Percentiles rank a stretch among this genome's conserved stretches.
Evolutionary conservation across 1,140 invertebrate genomes (phyloP).

Genomic region (Calosoma granatense): DNA sequence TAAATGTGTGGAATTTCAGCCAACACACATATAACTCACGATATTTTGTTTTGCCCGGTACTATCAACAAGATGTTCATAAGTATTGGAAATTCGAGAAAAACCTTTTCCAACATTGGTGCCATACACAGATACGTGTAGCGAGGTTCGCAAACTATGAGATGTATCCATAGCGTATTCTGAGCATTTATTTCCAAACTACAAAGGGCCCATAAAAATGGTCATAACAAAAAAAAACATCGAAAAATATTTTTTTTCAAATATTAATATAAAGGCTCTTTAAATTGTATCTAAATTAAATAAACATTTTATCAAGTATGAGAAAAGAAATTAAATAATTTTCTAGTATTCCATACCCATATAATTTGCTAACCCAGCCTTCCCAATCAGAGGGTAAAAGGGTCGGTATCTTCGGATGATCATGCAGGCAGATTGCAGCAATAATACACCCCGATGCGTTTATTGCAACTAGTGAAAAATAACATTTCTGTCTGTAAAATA

Average conservation of each 20-base stretch:
- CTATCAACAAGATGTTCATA: conserved; percentile 40
- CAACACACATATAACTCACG: conserved; percentile 25
- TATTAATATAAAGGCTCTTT: no score
- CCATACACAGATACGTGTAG: conserved; percentile 38
- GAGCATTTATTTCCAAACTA: conserved; percentile 29
- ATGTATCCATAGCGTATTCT: conserved; percentile 45
- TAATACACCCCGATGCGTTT: conserved; percentile 32
- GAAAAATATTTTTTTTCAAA: background rate
- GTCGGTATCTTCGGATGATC: conserved; percentile 42
- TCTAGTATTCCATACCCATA: conserved; percentile 42
- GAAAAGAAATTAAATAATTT: no score
- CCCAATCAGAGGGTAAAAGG: conserved; percentile 39
- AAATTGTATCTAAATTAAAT: conserved; percentile 22
- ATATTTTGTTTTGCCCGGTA: conserved; percentile 31
- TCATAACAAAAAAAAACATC: background rate
- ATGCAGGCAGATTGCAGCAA: conserved; percentile 38
- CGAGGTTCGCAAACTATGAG: conserved; percentile 38
- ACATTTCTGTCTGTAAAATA: conserved; percentile 34
- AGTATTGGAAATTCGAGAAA: conserved; percentile 41
- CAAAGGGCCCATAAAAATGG: background rate
- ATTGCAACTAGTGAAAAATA: conserved; percentile 35
- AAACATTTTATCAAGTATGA: conserved; percentile 2
- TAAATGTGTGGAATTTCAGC: conserved; percentile 25
- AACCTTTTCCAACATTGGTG: conserved; percentile 38
- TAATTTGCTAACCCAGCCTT: conserved; percentile 38